Evolutionary conservation across 1,140 invertebrate genomes (phyloP), one percentile per base, ranked within the genome.

Genomic region (Bombus sylvicola): DNA sequence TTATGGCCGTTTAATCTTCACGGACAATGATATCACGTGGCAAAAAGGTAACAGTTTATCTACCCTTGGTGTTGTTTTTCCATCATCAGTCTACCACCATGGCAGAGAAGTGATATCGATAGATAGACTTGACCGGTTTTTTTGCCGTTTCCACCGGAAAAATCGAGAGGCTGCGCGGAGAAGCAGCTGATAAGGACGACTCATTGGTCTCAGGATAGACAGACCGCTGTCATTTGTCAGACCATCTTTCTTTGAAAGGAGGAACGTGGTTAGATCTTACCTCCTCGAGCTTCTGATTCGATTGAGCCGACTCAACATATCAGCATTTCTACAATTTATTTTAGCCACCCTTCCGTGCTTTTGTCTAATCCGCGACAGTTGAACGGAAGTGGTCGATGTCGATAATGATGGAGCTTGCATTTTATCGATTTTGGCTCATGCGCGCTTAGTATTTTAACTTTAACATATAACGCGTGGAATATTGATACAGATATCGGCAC

Each of bases 201-300:
- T 92, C 88, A 90, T 92, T 92, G 91, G 91, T 86, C 88, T 74
- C 68, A 53, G 81, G 90, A 93, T 90, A 88, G 92, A 93, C 89
- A 87, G 92, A 92, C 89, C 87, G 87, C 87, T 89, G 91, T 92
- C 92, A 91, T 93, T 93, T 92, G 90, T 92, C 91, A 92, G 86
- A 74, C 69, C 75, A 88, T 90, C 83, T 43, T 79, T 81, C 43
- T 73, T 31, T 68, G 37, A 34, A 41, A 81, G 77, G 85, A 77
- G 59, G 64, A 80, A 57, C 84, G 80, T 72, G 62, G 82, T 85
- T 86, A 89, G 76, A 86, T 62, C 79, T 62, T 80, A 25, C 69
- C 74, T 81, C 57, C 10, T 34, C 12, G 41, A 39, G 79, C 69
- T 81, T 78, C 80, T 68, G 69, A 87, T 85, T 89, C 85, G 88